These are phyloP conservation scores for Diarsia mendica DNA, from an alignment of 2,888 invertebrate genomes.

Conservation along the genomic window DNA sequence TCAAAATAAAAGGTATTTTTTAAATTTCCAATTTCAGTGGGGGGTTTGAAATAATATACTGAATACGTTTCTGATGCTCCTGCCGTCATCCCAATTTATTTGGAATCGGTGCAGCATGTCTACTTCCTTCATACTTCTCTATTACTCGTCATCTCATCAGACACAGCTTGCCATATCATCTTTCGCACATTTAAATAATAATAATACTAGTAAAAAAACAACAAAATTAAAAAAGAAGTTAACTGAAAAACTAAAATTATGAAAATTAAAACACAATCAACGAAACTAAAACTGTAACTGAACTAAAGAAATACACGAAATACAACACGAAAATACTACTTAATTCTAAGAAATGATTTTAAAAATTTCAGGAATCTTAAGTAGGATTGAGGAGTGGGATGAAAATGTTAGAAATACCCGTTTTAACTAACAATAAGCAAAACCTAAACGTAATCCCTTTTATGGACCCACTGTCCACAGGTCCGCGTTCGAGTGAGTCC, in stretches of 20 bases:
- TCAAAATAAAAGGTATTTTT: too few species aligned
- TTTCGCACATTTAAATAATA: neutral
- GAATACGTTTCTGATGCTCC: neutral
- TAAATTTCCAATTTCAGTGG: too few species aligned
- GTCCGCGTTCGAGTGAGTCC: too few species aligned
- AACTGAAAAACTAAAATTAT: neutral
- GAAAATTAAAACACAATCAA: neutral
- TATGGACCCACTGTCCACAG: too few species aligned
- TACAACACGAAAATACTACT: neutral
- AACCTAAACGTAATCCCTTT: neutral
- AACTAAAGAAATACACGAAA: neutral
- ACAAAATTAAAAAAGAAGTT: neutral
- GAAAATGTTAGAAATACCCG: neutral
- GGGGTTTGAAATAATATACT: neutral
- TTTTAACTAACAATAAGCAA: neutral
- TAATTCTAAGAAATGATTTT: too few species aligned
- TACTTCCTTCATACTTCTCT: neutral
- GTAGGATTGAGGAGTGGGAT: neutral
- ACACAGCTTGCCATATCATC: neutral
- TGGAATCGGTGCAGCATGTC: neutral
- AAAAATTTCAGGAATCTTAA: neutral
- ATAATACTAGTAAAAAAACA: neutral
- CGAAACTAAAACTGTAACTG: neutral
- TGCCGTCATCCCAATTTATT: neutral
- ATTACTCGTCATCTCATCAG: neutral